Evolutionary conservation across 2,113 vertebrate species (phyloP).

Genomic region (Danio rerio): DNA sequence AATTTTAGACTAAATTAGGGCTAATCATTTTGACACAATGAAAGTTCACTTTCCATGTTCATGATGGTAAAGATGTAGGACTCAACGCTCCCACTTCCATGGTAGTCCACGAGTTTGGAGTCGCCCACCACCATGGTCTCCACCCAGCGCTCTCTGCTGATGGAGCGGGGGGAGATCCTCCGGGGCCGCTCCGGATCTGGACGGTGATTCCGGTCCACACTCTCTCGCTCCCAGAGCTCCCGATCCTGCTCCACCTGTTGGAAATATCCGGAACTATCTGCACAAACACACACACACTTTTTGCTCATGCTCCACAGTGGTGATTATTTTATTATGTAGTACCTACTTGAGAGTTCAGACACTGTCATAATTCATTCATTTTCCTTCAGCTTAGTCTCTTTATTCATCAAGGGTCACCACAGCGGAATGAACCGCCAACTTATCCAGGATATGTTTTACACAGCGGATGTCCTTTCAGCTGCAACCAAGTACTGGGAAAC

Average conservation of each 20-base stretch:
- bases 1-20: no score
- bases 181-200: slow-evolving; percentile 44
- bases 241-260: slow-evolving; percentile 69
- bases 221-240: slow-evolving; percentile 76
- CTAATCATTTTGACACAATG: background rate
- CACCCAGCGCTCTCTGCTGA: slow-evolving; percentile 96
- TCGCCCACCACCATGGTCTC: slow-evolving; percentile 97
- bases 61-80: slow-evolving; percentile 98
- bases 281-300: slow-evolving; percentile 44
- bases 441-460: no score
- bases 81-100: slow-evolving; percentile 91
- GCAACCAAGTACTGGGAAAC: no score
- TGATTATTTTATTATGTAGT: no score
- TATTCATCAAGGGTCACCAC: no score
- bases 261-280: slow-evolving; percentile 77
- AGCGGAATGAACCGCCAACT: no score
- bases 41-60: slow-evolving; percentile 87
- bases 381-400: no score
- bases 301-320: background rate
- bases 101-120: slow-evolving; percentile 94
- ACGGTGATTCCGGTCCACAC: slow-evolving; percentile 15
- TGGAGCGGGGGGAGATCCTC: slow-evolving; percentile 81
- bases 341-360: no score
- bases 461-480: no score
- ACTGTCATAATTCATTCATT: no score